Evolutionary conservation across 2,113 vertebrate genomes (phyloP).

Genomic region (Syrrhaptes paradoxus): DNA sequence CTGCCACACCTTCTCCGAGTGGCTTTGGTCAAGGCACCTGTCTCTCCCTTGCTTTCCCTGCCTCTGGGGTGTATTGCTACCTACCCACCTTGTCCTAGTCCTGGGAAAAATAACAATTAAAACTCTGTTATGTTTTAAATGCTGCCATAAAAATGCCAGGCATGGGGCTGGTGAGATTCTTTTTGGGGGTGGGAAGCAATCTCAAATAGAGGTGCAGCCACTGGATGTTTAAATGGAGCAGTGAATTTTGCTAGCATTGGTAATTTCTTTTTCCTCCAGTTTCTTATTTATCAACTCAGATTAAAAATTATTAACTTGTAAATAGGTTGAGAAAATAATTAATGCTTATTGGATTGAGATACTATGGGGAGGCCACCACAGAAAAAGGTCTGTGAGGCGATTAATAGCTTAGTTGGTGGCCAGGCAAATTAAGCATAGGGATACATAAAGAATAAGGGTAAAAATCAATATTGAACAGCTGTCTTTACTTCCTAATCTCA

Average conservation of each 20-base stretch:
- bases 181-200: neutral
- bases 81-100: neutral
- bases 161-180: neutral
- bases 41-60: neutral
- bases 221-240: neutral
- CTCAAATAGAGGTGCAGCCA: neutral
- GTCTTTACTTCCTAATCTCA: conserved; percentile 34
- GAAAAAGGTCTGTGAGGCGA: conserved; percentile 44
- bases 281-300: conserved; percentile 28
- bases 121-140: neutral
- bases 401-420: conserved; percentile 57
- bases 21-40: neutral
- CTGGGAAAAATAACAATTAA: neutral
- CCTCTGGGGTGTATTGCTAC: neutral
- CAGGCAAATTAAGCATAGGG: conserved; percentile 22
- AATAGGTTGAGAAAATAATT: conserved; percentile 41
- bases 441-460: conserved; percentile 40
- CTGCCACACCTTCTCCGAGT: neutral
- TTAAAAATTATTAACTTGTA: conserved; percentile 37
- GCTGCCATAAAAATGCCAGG: neutral
- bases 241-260: neutral
- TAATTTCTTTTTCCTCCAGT: neutral
- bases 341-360: conserved; percentile 51
- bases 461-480: conserved; percentile 68
- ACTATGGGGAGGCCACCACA: neutral